Evolutionary conservation across 1,140 invertebrate species (phyloP).

Genomic region (Nephotettix cincticeps): DNA sequence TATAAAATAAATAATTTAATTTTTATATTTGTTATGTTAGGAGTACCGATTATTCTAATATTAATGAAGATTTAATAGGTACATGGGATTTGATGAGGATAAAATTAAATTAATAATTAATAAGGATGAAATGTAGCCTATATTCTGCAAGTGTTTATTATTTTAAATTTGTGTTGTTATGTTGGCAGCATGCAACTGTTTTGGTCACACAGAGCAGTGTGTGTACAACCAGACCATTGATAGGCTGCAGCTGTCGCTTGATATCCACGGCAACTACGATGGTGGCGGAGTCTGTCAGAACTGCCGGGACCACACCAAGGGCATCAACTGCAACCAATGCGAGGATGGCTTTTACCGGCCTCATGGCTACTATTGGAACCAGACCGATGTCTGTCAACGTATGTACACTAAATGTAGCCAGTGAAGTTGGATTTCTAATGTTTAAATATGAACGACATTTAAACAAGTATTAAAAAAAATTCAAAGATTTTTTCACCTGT

Average conservation of each 20-base stretch:
- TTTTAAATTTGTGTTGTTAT: constrained; percentile 15
- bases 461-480: no score
- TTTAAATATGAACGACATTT: no score
- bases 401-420: constrained; percentile 50
- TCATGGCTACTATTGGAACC: constrained; percentile 73
- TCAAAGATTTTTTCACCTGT: no score
- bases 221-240: constrained; percentile 85
- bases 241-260: constrained; percentile 72
- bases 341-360: constrained; percentile 83
- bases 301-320: constrained; percentile 91
- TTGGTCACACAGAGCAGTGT: constrained; percentile 90
- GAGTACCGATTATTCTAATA: no score
- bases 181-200: constrained; percentile 91
- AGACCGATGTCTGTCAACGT: constrained; percentile 91
- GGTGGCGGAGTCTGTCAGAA: constrained; percentile 92
- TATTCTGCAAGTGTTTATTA: no score
- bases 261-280: constrained; percentile 88
- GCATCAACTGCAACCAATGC: constrained; percentile 97
- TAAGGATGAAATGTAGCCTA: no score
- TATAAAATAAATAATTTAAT: no score
- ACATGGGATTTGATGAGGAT: no score
- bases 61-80: no score
- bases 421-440: no score
- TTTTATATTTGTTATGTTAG: no score
- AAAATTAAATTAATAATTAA: no score